A percentile compares a stretch with the other conserved stretches of the same genome.
Evolutionary conservation across 2,888 invertebrate genomes (phyloP).

Genomic region (Aphodius sticticus): DNA sequence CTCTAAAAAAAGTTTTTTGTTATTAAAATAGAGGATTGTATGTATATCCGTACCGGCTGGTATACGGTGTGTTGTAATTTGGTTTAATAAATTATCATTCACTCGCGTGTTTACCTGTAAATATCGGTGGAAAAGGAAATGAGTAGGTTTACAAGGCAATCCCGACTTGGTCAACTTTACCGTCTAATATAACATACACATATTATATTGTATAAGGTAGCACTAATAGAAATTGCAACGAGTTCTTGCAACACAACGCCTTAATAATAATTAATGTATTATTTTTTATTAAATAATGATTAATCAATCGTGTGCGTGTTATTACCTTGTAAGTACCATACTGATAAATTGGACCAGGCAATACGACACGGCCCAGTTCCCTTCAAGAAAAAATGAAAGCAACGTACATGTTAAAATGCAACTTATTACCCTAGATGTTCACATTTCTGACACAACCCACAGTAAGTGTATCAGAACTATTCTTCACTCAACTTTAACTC

Average conservation of each 20-base stretch:
- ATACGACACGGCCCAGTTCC: background rate
- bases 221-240: background rate
- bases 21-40: background rate
- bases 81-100: background rate
- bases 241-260: conserved; percentile 18
- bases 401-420: conserved; percentile 20
- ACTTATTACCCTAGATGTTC: conserved; percentile 34
- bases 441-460: background rate
- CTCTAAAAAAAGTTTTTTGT: background rate
- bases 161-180: background rate
- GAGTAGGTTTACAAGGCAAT: conserved; percentile 22
- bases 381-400: conserved; percentile 32
- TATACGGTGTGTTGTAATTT: background rate
- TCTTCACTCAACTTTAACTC: conserved; percentile 12
- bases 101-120: background rate
- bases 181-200: background rate
- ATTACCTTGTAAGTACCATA: background rate
- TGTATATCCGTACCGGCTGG: background rate
- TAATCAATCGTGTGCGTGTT: background rate
- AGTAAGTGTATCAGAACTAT: background rate
- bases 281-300: conserved; percentile 9
- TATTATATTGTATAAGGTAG: conserved; percentile 8
- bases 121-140: conserved; percentile 15
- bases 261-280: background rate
- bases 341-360: background rate